Base-by-base conservation (phyloP, 2,888 invertebrate species). In the Mythimna impura region DNA sequence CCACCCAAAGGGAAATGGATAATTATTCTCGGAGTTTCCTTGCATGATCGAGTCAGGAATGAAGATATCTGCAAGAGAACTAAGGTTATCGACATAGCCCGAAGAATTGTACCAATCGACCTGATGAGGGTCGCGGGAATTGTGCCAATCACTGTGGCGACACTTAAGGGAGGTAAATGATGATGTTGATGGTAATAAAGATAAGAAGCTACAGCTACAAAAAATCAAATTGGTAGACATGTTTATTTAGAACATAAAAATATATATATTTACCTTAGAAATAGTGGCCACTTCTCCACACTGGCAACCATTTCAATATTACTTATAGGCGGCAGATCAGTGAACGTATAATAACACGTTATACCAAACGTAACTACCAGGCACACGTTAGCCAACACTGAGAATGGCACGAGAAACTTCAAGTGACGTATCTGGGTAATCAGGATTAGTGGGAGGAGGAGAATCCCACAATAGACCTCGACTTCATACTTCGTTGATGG, bases 361-460 rank as follows among this genome's bases (percentile, higher is more conserved):
- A 99, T 97, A 20, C 96, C 96, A 83, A 99, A 97, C 0, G 98
- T 98, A 2, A 97, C 89, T 0, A 98, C 93, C 88, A 99, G 97
- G 70, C 98, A 97, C 0, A 98, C 66, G 90, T 99, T 99, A 40
- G 99, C 99, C 30, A 98, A 90, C 72, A 98, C 95, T 0, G 99
- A 99, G 91, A 99, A 98, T 0, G 99, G 99, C 5, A 99, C 98
- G 58, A 99, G 94, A 87, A 97, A 97, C 91, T 98, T 98, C 0
- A 99, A 96, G 87, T 98, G 97, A 61, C 98, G 89, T 66, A 95
- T 90, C 91, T 98, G 98, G 7, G 97, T 97, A 62, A 98, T 96
- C 0, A 98, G 89, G 17, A 98, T 93, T 25, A 98, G 93, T 0
- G 98, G 98, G 0, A 98, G 85, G 4, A 98, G 92, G 0, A 98